Percentiles rank a stretch among this genome's conserved stretches.
Evolutionary conservation across 2,797 vertebrate genomes (phyloP).

Genomic region (Apogon hyalosoma): DNA sequence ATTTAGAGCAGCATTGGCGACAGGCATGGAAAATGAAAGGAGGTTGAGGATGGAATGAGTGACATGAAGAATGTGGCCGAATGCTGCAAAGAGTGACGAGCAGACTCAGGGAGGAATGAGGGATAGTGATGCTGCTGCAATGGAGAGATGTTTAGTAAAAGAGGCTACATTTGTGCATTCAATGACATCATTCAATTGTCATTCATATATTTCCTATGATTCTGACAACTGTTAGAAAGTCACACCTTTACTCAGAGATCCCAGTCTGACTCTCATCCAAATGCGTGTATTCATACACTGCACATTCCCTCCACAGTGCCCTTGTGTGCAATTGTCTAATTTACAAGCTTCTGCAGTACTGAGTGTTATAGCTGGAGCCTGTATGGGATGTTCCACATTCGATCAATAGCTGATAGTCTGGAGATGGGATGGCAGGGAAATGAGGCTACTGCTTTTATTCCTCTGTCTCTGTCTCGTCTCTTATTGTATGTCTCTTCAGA

Average conservation of each 20-base stretch:
- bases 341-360: slow-evolving; percentile 53
- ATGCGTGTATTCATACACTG: slow-evolving; percentile 4
- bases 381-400: slow-evolving; percentile 63
- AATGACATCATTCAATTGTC: not conserved
- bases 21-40: slow-evolving; percentile 44
- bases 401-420: slow-evolving; percentile 74
- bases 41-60: slow-evolving; percentile 49
- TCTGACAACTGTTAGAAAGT: not conserved
- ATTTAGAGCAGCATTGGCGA: slow-evolving; percentile 46
- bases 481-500: slow-evolving; percentile 35
- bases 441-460: slow-evolving; percentile 25
- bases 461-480: slow-evolving; percentile 2
- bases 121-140: slow-evolving; percentile 28
- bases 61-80: slow-evolving; percentile 49
- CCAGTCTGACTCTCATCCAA: slow-evolving; percentile 7
- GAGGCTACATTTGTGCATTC: slow-evolving; percentile 6
- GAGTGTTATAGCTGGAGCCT: slow-evolving; percentile 65
- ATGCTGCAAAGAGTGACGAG: slow-evolving; percentile 44
- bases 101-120: slow-evolving; percentile 11
- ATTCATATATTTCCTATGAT: not conserved
- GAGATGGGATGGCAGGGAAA: slow-evolving; percentile 53
- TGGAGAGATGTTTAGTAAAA: slow-evolving; percentile 1
- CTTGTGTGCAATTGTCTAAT: slow-evolving; percentile 47
- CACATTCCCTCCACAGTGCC: slow-evolving; percentile 28
- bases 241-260: slow-evolving; percentile 26